Evolutionary conservation across 1,140 invertebrate species (phyloP).

Genomic region (Neelides sp.): DNA sequence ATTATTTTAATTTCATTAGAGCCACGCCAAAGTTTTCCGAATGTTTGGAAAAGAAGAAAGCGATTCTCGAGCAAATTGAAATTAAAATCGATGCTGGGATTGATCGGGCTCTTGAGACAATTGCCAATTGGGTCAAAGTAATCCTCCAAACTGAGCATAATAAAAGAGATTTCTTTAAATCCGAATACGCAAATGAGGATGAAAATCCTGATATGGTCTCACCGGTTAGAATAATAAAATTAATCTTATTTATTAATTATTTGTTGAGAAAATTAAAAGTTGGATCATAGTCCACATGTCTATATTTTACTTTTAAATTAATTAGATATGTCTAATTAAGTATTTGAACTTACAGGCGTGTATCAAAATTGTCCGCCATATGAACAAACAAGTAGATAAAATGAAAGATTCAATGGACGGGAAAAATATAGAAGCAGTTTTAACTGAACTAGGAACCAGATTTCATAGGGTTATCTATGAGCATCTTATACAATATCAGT

Average conservation of each 20-base stretch:
- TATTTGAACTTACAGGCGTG: constrained; percentile 54
- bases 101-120: constrained; percentile 59
- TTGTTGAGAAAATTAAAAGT: constrained; percentile 31
- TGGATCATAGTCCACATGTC: constrained; percentile 27
- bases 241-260: not conserved
- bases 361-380: constrained; percentile 68
- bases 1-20: constrained; percentile 41
- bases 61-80: constrained; percentile 76
- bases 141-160: constrained; percentile 87
- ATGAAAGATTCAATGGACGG: constrained; percentile 80
- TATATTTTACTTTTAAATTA: constrained; percentile 3
- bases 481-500: constrained; percentile 87
- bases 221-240: constrained; percentile 34
- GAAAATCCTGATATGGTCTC: constrained; percentile 35
- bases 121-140: constrained; percentile 81
- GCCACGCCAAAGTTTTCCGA: constrained; percentile 77
- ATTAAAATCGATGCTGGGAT: constrained; percentile 79
- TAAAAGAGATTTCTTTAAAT: constrained; percentile 83
- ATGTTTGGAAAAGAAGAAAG: constrained; percentile 74
- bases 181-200: constrained; percentile 49
- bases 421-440: constrained; percentile 74
- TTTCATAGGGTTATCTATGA: constrained; percentile 91
- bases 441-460: constrained; percentile 76
- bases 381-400: constrained; percentile 59
- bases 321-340: not conserved